Percentiles rank a stretch among this genome's conserved stretches.
Conservation (phyloP, 2,113 vertebrate genomes). For the Chloroceryle aenea region DNA sequence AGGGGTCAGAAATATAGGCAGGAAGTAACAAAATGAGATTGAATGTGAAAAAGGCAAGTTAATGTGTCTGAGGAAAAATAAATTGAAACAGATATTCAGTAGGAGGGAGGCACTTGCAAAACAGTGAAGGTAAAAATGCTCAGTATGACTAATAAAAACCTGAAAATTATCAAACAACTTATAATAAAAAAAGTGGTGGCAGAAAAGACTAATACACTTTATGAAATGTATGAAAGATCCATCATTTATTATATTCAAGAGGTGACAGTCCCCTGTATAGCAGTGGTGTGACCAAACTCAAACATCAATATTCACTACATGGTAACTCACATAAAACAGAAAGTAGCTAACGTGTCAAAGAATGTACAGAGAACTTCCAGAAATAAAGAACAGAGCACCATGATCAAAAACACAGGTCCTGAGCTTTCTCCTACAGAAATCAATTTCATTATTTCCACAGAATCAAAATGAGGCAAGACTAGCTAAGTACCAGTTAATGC, state of each 20-base stretch:
- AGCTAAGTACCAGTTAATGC: neutral
- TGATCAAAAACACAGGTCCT: neutral
- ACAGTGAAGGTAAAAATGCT: neutral
- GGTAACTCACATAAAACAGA: neutral
- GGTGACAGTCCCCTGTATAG: neutral
- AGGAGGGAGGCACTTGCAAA: neutral
- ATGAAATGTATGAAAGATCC: neutral
- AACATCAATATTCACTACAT: neutral
- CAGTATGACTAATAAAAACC: neutral
- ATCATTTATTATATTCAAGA: neutral
- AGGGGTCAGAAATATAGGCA: conserved; percentile 42
- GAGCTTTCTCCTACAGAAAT: neutral
- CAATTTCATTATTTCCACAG: neutral
- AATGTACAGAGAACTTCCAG: neutral
- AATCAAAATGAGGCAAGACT: neutral
- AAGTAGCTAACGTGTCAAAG: neutral
- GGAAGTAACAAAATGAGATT: conserved; percentile 57
- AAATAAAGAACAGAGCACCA: neutral
- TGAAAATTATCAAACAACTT: neutral
- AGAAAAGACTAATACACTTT: neutral
- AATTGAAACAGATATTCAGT: conserved; percentile 39
- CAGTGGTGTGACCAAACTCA: neutral
- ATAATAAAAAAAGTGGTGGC: neutral
- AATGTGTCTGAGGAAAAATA: conserved; percentile 38
- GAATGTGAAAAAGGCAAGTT: neutral